Evolutionary conservation across 2,113 vertebrate species (phyloP), one percentile per base, ranked within the genome.

Genomic region (Hippocampus comes): DNA sequence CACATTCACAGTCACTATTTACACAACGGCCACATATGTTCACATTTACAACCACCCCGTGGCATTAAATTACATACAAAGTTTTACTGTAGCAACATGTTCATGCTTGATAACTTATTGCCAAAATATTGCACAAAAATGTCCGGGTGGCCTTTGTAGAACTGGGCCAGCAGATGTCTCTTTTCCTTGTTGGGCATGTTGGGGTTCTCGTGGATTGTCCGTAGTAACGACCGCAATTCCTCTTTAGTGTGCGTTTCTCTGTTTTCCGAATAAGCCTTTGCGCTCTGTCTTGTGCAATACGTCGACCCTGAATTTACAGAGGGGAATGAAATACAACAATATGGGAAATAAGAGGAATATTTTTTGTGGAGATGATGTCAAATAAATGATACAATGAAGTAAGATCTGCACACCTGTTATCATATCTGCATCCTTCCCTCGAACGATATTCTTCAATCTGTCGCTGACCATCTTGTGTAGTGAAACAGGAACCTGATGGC

Each of bases 91-190:
- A 81, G 43, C 78, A 86, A 90, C 69, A 85, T 53, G 88, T 88
- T 93, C 57, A 91, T 74, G 76, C 83, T 91, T 76, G 90, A 92
- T 82, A 94, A 79, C 92, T 91, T 94, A 67, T 94, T 93, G 80
- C 94, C 95, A 93, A 97, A 99, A 91, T 98, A 98, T 65, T 97
- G 93, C 82, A 94, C 91, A 85, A 98, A 99, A 84, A 96, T 93
- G 48, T 94, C 91, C 1, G 97, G 96, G 66, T 99, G 96, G 76
- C 93, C 95, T 88, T 93, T 96, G 53, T 95, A 95, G 89, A 99
- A 98, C 69, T 96, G 96, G 76, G 90, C 92, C 63, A 99, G 90
- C 74, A 97, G 82, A 14, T 94, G 92, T 70, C 93, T 95, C 89
- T 93, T 97, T 65, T 99, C 95, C 87, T 95, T 98, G 67, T 90